Percentiles rank a stretch among this genome's conserved stretches.
These are phyloP conservation scores for Philantomba maxwellii DNA, from an alignment of 2,113 vertebrate genomes.

Conservation along the genomic window DNA sequence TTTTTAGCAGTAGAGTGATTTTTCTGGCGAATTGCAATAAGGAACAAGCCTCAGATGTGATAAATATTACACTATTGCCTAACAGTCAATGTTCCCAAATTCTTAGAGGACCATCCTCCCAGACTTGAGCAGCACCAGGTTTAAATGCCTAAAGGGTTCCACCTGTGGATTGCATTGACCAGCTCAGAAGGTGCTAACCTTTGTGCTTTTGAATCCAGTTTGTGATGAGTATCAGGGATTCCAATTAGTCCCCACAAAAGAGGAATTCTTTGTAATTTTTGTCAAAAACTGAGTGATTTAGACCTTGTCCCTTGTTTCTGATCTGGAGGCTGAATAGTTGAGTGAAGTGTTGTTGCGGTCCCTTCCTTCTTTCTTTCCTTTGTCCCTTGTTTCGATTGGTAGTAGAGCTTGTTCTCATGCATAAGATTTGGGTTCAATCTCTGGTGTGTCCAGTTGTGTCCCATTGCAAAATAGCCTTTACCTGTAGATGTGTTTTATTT, in stretches of 20 bases:
- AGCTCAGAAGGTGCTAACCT: background rate
- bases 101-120: background rate
- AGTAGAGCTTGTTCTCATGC: background rate
- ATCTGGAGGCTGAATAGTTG: too few relatives aligned
- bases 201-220: background rate
- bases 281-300: background rate
- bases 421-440: background rate
- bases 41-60: background rate
- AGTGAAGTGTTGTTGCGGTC: background rate
- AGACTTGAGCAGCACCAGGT: background rate
- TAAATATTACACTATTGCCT: too few relatives aligned
- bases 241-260: background rate
- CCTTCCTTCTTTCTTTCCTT: background rate
- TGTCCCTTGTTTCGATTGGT: background rate
- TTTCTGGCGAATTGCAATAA: conserved; percentile 24
- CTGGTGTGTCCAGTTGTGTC: background rate
- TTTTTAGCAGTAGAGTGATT: background rate
- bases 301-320: too few relatives aligned
- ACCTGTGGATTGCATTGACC: background rate
- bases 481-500: background rate
- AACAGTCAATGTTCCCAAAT: background rate
- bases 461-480: background rate
- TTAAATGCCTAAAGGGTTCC: background rate
- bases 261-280: background rate
- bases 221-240: background rate